phyloP scores from a whole-genome alignment of 2,113 vertebrate species.

The Rafetus swinhoei region DNA sequence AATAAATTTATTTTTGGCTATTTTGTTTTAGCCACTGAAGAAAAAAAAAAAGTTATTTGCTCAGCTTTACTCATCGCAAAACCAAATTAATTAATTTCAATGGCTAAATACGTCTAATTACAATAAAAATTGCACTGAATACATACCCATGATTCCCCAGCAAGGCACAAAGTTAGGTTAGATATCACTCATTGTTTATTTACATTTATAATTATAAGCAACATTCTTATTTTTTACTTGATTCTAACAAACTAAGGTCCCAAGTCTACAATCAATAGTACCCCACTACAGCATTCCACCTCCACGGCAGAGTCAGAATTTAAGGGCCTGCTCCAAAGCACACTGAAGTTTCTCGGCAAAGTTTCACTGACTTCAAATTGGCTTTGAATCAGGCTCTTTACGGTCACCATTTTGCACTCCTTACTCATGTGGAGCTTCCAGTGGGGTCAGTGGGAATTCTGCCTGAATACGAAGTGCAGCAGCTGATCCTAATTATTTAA shows the following conservation, averaged over 20 bases:
- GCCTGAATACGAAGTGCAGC: slow-evolving; percentile 22
- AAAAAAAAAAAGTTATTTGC: background rate
- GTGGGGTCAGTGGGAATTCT: background rate
- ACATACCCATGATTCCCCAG: background rate
- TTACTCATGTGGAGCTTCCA: slow-evolving; percentile 62
- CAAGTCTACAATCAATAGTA: slow-evolving; percentile 7
- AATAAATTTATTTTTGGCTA: background rate
- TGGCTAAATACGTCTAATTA: background rate
- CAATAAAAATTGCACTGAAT: background rate
- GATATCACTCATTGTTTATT: slow-evolving; percentile 33
- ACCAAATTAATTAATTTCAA: slow-evolving; percentile 4
- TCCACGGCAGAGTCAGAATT: background rate
- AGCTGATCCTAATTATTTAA: slow-evolving; percentile 53
- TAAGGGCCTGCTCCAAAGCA: background rate
- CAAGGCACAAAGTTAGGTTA: background rate
- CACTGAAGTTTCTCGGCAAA: background rate
- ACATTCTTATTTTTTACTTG: slow-evolving; percentile 6
- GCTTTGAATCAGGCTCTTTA: slow-evolving; percentile 23
- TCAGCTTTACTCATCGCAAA: background rate
- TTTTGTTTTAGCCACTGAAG: background rate
- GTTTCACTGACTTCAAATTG: background rate
- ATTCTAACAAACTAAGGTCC: slow-evolving; percentile 37
- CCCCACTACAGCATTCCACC: slow-evolving; percentile 20
- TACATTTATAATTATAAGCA: slow-evolving; percentile 13
- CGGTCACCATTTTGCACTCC: slow-evolving; percentile 49